Conservation (phyloP, 2,888 invertebrate species). For the Sympetrum striolatum region DNA sequence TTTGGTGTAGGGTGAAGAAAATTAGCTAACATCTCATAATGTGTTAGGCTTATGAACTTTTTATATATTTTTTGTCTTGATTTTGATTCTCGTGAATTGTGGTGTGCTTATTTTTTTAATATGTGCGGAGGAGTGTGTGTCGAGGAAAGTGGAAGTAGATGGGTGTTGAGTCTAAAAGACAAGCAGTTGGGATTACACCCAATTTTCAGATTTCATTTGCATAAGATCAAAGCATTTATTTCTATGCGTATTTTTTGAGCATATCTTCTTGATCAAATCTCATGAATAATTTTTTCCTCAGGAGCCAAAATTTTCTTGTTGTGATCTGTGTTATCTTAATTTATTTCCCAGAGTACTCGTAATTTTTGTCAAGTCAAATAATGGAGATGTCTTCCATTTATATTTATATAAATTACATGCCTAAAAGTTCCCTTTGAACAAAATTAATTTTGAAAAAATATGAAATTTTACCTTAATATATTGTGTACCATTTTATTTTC, state of each 20-base stretch:
- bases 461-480: constrained; percentile 1
- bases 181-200: background rate
- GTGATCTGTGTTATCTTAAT: constrained; percentile 5
- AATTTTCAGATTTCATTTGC: background rate
- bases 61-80: constrained; percentile 11
- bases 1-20: constrained; percentile 26
- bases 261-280: constrained; percentile 7
- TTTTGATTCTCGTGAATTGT: constrained; percentile 5
- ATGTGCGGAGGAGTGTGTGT: background rate
- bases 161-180: background rate
- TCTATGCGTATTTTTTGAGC: background rate
- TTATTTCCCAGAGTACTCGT: background rate
- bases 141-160: background rate
- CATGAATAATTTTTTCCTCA: background rate
- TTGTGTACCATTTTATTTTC: constrained; percentile 17
- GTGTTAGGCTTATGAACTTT: constrained; percentile 23
- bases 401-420: constrained; percentile 30
- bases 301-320: constrained; percentile 2
- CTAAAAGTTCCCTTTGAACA: constrained; percentile 24
- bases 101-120: constrained; percentile 21
- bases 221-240: constrained; percentile 14
- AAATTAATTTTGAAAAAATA: constrained; percentile 14
- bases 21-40: background rate
- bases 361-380: constrained; percentile 1
- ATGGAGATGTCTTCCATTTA: constrained; percentile 42